Evolutionary conservation across 2,113 vertebrate genomes (phyloP).

Genomic region (Pogonocichla stellata): DNA sequence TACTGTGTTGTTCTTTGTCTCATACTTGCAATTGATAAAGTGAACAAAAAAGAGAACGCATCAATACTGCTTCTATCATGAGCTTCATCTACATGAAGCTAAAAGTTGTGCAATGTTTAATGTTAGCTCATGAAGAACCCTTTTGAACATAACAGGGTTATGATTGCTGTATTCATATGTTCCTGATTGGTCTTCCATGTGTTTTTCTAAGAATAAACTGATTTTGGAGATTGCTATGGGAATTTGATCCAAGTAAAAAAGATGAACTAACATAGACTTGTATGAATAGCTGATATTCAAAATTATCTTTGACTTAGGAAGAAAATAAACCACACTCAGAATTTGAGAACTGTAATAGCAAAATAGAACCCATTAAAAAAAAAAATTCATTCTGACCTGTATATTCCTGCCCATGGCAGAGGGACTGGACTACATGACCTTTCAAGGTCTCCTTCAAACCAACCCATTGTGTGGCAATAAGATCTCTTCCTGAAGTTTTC

Average conservation of each 20-base stretch:
- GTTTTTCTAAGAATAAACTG: background rate
- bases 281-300: background rate
- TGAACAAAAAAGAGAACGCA: background rate
- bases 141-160: background rate
- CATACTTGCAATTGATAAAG: background rate
- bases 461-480: background rate
- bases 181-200: background rate
- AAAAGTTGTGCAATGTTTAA: background rate
- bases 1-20: background rate
- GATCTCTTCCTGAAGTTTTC: background rate
- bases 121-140: background rate
- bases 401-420: background rate
- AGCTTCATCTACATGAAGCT: background rate
- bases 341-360: background rate
- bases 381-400: background rate
- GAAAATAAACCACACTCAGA: background rate
- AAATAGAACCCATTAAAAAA: background rate
- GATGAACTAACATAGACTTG: background rate
- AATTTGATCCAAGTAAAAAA: background rate
- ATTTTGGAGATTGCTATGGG: background rate
- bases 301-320: background rate
- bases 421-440: background rate
- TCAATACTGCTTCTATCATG: background rate
- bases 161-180: background rate
- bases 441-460: background rate